Evolutionary conservation across 2,888 invertebrate species (phyloP).

Genomic region (Stomorhina lunata): DNA sequence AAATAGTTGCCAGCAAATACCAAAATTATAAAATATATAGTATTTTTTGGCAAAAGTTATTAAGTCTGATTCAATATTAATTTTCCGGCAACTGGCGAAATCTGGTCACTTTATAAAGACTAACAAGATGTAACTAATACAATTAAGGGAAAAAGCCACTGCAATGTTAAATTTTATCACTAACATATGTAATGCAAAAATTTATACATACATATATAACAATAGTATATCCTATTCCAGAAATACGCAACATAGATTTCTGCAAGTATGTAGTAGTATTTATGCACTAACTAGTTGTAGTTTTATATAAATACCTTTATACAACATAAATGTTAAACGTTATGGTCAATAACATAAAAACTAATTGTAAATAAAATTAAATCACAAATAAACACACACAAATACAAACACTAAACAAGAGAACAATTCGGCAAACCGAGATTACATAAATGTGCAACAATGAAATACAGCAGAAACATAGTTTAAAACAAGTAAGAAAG

Average conservation of each 20-base stretch:
- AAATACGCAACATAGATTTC: neutral
- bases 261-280: too few species aligned
- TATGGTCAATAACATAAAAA: constrained; percentile 27
- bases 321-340: constrained; percentile 1
- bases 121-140: neutral
- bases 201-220: neutral
- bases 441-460: neutral
- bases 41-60: too few species aligned
- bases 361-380: neutral
- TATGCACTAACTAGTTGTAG: too few species aligned
- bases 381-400: neutral
- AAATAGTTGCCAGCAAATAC: too few species aligned
- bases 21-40: too few species aligned
- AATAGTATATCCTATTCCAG: neutral
- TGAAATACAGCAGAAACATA: too few species aligned
- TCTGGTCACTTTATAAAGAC: neutral
- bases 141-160: neutral
- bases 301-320: neutral
- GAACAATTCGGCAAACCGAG: neutral
- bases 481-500: too few species aligned
- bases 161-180: neutral
- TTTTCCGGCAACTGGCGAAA: neutral
- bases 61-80: too few species aligned
- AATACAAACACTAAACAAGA: too few species aligned
- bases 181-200: neutral